phyloP scores from a whole-genome alignment of 2,888 invertebrate species.

The Dryobotodes eremita region DNA sequence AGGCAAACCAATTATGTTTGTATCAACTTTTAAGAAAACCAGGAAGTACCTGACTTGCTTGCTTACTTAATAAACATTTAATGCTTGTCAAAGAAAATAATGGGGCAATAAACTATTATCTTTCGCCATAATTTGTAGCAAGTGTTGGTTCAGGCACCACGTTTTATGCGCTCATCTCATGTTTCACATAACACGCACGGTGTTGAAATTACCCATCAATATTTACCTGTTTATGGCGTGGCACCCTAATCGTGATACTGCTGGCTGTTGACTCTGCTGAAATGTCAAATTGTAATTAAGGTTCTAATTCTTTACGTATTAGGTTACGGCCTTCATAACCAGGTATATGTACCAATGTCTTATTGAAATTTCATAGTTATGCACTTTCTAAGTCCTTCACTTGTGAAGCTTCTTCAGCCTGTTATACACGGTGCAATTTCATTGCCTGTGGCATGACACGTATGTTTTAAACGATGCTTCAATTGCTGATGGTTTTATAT shows the following conservation, averaged over 20 bases:
- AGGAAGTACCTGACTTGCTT: neutral
- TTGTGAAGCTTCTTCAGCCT: neutral
- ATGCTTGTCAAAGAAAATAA: neutral
- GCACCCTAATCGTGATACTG: neutral
- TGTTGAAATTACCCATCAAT: conserved; percentile 4
- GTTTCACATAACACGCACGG: neutral
- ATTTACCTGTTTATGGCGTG: neutral
- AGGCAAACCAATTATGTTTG: neutral
- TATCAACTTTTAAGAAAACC: neutral
- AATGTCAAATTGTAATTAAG: neutral
- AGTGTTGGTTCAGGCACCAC: neutral
- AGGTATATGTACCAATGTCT: neutral
- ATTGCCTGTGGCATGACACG: no score
- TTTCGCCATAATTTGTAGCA: conserved; percentile 26
- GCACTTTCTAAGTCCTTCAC: neutral
- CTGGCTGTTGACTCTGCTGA: neutral
- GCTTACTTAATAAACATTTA: neutral
- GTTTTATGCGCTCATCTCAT: conserved; percentile 4
- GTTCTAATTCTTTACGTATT: neutral
- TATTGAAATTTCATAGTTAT: neutral
- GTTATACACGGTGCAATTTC: no score
- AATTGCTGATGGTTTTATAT: no score
- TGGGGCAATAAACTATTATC: neutral
- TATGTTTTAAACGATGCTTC: no score
- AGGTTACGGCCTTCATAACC: neutral